Evolutionary conservation across 1,140 invertebrate species (phyloP).

Genomic region (Drosophila subpulchrella): DNA sequence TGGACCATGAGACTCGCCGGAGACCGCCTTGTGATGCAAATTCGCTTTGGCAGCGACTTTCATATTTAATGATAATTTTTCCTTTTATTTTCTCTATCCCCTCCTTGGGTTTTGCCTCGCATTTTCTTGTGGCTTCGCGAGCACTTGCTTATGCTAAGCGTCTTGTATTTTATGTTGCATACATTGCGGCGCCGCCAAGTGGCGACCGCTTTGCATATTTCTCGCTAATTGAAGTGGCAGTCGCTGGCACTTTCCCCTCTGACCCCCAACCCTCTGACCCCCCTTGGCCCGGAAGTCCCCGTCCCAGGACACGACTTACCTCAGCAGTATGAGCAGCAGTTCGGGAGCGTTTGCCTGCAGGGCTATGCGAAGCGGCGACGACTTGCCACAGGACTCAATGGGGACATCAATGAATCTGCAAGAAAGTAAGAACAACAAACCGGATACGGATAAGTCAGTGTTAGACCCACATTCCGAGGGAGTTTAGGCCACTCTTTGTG

Average conservation of each 20-base stretch:
- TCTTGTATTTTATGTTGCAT: slow-evolving; percentile 70
- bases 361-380: slow-evolving; percentile 88
- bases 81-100: slow-evolving; percentile 23
- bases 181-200: slow-evolving; percentile 63
- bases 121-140: slow-evolving; percentile 31
- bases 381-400: slow-evolving; percentile 90
- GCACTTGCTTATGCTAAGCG: slow-evolving; percentile 80
- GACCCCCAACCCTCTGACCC: too few relatives aligned
- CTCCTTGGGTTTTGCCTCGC: slow-evolving; percentile 15
- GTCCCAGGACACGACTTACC: slow-evolving; percentile 64
- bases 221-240: slow-evolving; percentile 72
- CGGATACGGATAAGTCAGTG: slow-evolving; percentile 19
- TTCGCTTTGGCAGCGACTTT: slow-evolving; percentile 78
- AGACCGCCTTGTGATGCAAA: slow-evolving; percentile 81
- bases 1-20: slow-evolving; percentile 67
- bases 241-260: slow-evolving; percentile 3
- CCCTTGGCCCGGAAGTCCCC: slow-evolving; percentile 1
- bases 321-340: slow-evolving; percentile 89
- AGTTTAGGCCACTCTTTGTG: slow-evolving; percentile 50
- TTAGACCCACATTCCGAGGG: neutral
- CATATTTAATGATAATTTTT: slow-evolving; percentile 83
- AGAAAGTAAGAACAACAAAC: slow-evolving; percentile 16
- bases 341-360: slow-evolving; percentile 90
- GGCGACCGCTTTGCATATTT: slow-evolving; percentile 70
- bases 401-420: slow-evolving; percentile 91